These are phyloP conservation scores for Ceratosolen solmsi DNA, from an alignment of 1,140 invertebrate species.

Conservation along the genomic window DNA sequence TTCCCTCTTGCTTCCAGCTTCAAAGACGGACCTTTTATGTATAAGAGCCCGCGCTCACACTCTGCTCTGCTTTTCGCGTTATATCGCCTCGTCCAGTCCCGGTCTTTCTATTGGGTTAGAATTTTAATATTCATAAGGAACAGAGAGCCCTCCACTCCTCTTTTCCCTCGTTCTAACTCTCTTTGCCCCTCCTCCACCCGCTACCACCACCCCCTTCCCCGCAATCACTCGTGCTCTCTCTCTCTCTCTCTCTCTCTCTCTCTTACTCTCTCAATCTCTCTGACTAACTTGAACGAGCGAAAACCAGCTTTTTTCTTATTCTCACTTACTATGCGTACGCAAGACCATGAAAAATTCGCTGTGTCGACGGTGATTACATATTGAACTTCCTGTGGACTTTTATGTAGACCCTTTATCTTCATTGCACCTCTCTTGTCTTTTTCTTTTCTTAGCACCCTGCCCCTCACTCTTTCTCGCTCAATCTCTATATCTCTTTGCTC, in stretches of 20 bases:
- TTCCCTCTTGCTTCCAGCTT: neutral
- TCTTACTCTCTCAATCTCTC: no score
- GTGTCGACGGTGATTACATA: constrained; percentile 44
- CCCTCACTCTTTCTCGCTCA: no score
- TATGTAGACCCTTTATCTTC: constrained; percentile 14
- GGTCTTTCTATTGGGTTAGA: constrained; percentile 17
- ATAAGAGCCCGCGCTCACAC: neutral
- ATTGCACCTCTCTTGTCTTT: neutral
- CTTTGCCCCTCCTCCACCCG: neutral
- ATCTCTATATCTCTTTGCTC: neutral
- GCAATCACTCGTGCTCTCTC: neutral
- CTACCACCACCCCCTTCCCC: neutral
- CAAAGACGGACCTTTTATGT: constrained; percentile 33
- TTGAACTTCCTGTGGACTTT: neutral
- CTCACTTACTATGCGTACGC: neutral
- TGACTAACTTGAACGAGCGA: no score
- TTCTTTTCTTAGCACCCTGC: neutral
- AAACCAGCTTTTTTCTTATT: no score
- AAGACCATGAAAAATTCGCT: constrained; percentile 40
- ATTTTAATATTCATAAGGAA: constrained; percentile 50
- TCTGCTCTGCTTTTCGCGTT: neutral
- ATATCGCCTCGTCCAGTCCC: neutral
- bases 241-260: no score
- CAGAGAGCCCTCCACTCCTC: neutral
- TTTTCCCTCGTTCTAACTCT: neutral